phyloP scores from a whole-genome alignment of 2,113 vertebrate species.

The Tamias sibiricus region DNA sequence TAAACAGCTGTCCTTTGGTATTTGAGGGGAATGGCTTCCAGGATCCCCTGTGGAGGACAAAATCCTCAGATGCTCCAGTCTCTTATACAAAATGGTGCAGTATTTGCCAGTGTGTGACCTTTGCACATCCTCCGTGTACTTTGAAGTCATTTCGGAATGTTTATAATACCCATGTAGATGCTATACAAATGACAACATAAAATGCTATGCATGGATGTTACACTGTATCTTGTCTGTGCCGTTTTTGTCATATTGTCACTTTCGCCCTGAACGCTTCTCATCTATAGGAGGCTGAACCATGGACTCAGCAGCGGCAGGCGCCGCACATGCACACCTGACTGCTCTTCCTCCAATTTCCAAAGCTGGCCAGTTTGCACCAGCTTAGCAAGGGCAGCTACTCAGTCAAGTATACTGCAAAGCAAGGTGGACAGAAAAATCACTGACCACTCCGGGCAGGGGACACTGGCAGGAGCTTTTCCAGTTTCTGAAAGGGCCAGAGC shows the following conservation, averaged over 20 bases:
- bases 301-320: no score
- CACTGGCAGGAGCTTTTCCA: background rate
- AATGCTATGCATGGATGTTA: no score
- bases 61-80: background rate
- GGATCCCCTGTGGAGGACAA: background rate
- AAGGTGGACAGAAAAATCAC: background rate
- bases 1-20: background rate
- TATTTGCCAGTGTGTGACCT: background rate
- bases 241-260: background rate
- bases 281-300: background rate
- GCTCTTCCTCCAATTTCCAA: background rate
- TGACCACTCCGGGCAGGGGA: background rate
- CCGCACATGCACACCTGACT: no score
- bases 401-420: background rate
- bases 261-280: background rate
- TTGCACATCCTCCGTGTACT: no score
- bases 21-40: background rate
- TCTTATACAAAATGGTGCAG: background rate
- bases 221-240: no score
- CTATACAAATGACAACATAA: no score
- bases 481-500: background rate
- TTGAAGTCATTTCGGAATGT: background rate
- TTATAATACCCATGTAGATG: background rate
- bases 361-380: background rate
- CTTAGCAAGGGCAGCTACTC: background rate